These are phyloP conservation scores for Lasius platythorax DNA, from an alignment of 2,888 invertebrate species.

Conservation along the genomic window DNA sequence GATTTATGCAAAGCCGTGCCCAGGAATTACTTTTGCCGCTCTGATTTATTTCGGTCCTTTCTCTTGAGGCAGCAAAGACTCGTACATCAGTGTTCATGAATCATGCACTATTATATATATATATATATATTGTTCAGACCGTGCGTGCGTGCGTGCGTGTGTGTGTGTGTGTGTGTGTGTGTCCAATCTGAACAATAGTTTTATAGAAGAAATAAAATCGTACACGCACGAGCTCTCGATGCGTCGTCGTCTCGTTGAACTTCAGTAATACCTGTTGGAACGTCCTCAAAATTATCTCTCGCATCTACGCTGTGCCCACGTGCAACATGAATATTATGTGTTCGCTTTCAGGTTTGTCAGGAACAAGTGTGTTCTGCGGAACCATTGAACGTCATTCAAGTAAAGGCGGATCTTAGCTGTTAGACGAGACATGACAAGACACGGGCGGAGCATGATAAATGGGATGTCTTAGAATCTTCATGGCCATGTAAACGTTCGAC, in stretches of 20 bases:
- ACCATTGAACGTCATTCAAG: conserved; percentile 32
- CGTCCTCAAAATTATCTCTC: neutral
- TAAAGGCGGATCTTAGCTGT: conserved; percentile 15
- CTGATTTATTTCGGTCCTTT: conserved; percentile 60
- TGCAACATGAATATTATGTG: conserved; percentile 19
- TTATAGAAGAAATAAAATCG: conserved; percentile 26
- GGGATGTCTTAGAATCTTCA: conserved; percentile 25
- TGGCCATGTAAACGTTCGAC: conserved; percentile 17
- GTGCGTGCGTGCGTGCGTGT: too few species aligned
- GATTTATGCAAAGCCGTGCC: conserved; percentile 58
- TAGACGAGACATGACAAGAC: conserved; percentile 28
- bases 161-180: too few species aligned
- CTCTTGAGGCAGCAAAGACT: conserved; percentile 37
- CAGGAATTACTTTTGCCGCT: conserved; percentile 60
- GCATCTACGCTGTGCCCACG: neutral
- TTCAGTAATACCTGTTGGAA: conserved; percentile 11
- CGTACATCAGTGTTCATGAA: conserved; percentile 45
- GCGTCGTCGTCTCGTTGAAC: neutral
- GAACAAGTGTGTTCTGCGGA: conserved; percentile 22
- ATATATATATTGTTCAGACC: neutral
- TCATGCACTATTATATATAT: conserved; percentile 34
- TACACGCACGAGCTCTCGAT: neutral
- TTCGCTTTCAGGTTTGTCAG: neutral
- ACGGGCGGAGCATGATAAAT: conserved; percentile 36
- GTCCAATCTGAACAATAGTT: conserved; percentile 22